Conservation (phyloP, 92 coral and sea anemone species). For the Heteractis magnifica region DNA sequence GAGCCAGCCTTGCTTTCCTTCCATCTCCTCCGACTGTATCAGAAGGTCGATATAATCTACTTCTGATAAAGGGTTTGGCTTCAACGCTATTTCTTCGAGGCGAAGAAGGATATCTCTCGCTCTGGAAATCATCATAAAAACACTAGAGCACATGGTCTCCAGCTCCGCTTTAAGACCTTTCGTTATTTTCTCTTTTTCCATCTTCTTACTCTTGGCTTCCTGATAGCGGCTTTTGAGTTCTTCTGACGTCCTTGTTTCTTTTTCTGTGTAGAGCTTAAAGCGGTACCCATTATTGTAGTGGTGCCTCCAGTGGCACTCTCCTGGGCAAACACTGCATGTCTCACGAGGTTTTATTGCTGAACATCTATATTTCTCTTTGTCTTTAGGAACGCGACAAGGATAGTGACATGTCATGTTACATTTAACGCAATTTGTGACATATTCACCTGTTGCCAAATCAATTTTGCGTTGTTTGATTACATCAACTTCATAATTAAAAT, state of each 20-base stretch:
- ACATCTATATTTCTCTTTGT: slow-evolving; percentile 10
- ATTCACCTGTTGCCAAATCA: not conserved
- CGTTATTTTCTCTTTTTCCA: slow-evolving; percentile 3
- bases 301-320: slow-evolving; percentile 16
- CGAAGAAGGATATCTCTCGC: not conserved
- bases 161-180: slow-evolving; percentile 1
- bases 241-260: slow-evolving; percentile 17
- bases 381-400: slow-evolving; percentile 24
- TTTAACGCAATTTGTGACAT: slow-evolving; percentile 35
- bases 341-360: slow-evolving; percentile 15
- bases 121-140: not conserved
- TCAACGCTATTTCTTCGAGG: slow-evolving; percentile 48
- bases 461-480: not conserved
- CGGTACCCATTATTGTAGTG: slow-evolving; percentile 35
- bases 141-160: not conserved
- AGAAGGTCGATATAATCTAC: slow-evolving; percentile 39
- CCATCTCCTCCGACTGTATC: slow-evolving; percentile 38
- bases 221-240: slow-evolving; percentile 14
- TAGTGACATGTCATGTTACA: slow-evolving; percentile 44
- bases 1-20: slow-evolving; percentile 32
- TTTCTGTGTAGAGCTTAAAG: slow-evolving; percentile 5
- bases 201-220: slow-evolving; percentile 11
- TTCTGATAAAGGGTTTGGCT: slow-evolving; percentile 42
- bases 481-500: slow-evolving; percentile 24
- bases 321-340: slow-evolving; percentile 32